Conservation (phyloP, 2,797 vertebrate species). For the Nannoperca obscura region DNA sequence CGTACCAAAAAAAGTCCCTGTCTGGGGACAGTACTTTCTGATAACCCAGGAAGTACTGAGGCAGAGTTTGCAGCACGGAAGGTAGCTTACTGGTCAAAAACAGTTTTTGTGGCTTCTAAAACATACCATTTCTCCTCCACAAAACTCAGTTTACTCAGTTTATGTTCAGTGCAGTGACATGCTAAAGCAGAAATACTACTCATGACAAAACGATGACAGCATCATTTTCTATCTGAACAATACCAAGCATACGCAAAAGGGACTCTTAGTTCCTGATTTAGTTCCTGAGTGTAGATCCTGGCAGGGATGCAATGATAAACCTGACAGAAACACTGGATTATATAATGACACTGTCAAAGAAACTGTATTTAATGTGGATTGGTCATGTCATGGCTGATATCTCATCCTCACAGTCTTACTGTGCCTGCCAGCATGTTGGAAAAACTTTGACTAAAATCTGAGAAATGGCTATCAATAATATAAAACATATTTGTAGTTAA, state of each 20-base stretch:
- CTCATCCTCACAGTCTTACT: no score
- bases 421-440: not conserved
- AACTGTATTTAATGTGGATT: not conserved
- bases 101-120: not conserved
- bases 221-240: no score
- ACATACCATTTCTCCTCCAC: not conserved
- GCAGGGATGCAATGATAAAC: not conserved
- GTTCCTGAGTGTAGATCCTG: not conserved
- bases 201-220: no score
- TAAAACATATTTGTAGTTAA: constrained; percentile 4
- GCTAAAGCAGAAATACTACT: not conserved
- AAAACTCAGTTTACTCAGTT: not conserved
- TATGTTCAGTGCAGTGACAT: not conserved
- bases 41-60: not conserved
- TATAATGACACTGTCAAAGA: not conserved
- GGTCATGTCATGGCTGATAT: not conserved
- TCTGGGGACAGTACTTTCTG: not conserved
- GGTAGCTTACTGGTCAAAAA: not conserved
- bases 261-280: not conserved
- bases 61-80: no score
- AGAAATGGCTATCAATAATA: not conserved
- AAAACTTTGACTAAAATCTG: not conserved
- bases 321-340: not conserved
- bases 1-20: not conserved
- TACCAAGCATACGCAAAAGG: no score